Evolutionary conservation across 2,888 invertebrate genomes (phyloP), one percentile per base, ranked within the genome.

Genomic region (Protonemura montana): DNA sequence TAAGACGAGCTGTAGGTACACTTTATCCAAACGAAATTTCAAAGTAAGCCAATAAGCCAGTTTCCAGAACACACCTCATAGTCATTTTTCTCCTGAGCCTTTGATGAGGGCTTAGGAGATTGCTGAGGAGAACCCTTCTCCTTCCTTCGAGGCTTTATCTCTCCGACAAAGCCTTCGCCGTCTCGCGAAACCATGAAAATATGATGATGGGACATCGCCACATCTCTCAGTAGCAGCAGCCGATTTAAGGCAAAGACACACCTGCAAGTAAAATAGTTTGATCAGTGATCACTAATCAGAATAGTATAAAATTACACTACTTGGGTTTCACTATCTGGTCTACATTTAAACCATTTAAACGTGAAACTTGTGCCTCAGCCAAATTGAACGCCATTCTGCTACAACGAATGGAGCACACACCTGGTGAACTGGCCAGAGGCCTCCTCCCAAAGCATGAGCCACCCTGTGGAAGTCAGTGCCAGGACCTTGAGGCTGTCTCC

Each of bases 91-190:
- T 94, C 93, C 88, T 95, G 89, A 89, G 95, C 93, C 90, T 93
- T 93, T 86, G 94, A 93, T n/a, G 94, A 92, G 1, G 28, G 26
- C 30, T 59, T 41, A 76, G 76, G 87, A 21, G 41, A 59, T 30
- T 86, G 78, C 42, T 59, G 77, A n/a, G 59, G 41, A 5, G 41
- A 29, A 21, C 85, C 25, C 13, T 88, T 87, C 88, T 90, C 91
- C 87, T 89, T 90, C 91, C 91, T 90, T 91, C 93, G 89, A 90
- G 93, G 90, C 35, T 93, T 93, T 59, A 94, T 91, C 25, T 91
- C 90, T 25, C 95, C 95, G 88, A 93, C 91, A 91, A 94, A 96
- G 0, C 94, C 95, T 89, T 95, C 95, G 1, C 96, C 95, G 89
- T 93, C 92, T 85, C 92, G 92, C 0, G 95, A 95, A 0, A 94